A percentile compares a stretch with the other conserved stretches of the same genome.
These are phyloP conservation scores for Nysson spinosus DNA, from an alignment of 2,888 invertebrate species.

Conservation along the genomic window DNA sequence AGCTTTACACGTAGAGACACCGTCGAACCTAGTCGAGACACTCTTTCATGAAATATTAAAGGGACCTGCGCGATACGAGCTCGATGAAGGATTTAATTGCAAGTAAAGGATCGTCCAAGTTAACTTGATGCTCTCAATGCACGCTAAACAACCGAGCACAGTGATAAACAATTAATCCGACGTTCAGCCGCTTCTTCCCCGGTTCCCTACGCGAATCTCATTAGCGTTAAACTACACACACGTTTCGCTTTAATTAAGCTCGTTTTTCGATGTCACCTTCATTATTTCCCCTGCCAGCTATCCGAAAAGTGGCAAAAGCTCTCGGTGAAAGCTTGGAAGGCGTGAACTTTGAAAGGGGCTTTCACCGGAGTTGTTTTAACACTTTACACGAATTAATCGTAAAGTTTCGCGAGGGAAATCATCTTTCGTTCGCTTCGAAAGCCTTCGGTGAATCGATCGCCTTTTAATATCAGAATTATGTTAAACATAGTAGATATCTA, in stretches of 20 bases:
- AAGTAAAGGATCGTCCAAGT: conserved; percentile 2
- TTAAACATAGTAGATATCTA: too few relatives aligned
- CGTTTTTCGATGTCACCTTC: conserved; percentile 12
- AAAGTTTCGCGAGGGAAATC: too few relatives aligned
- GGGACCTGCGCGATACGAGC: conserved; percentile 7
- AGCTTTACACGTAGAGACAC: conserved; percentile 34
- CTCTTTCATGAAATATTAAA: conserved; percentile 39
- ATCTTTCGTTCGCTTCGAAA: too few relatives aligned
- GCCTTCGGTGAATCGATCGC: too few relatives aligned
- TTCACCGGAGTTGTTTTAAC: background rate
- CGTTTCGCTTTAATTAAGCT: conserved; percentile 42
- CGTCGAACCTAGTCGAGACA: conserved; percentile 8
- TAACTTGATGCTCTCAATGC: background rate
- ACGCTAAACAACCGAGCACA: conserved; percentile 4
- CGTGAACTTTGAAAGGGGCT: background rate
- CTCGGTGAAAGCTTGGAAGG: background rate
- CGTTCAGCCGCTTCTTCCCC: background rate
- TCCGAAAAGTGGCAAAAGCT: background rate
- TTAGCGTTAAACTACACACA: conserved; percentile 43
- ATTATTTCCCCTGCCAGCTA: conserved; percentile 15
- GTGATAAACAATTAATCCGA: conserved; percentile 40
- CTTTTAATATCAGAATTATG: too few relatives aligned
- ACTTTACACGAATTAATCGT: too few relatives aligned
- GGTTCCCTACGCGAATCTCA: conserved; percentile 29
- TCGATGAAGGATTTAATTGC: conserved; percentile 31